Base-by-base conservation (phyloP, 2,888 invertebrate genomes). In the Amphimallon solstitiale region DNA sequence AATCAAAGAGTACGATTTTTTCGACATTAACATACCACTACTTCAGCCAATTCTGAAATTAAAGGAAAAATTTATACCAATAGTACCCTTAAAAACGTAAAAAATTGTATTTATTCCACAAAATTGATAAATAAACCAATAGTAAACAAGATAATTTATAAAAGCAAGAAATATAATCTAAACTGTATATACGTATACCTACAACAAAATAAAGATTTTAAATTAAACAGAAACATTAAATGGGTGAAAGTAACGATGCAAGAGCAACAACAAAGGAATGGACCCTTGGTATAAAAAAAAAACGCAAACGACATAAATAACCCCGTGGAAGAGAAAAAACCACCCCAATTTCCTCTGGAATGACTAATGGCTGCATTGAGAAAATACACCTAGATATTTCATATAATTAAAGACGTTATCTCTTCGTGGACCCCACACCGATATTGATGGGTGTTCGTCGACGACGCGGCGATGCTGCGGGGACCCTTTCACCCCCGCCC, bases 341-440 rank as follows among this genome's bases (percentile, higher is more conserved):
- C 52, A 52, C 52, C 52, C 52, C 38, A 52, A 52, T 52, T 52
- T 52, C 38, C 52, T 52, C 37, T 56, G 40, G 56, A 56, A 56
- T 56, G 40, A 56, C 40, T 56, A 56, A 56, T 43, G 43, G 40
- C 40, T 12, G 40, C 56, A 56, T 56, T 56, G 63, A 52, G 63
- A 63, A 54, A 63, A 54, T 46, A 65, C 63, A 69, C 67, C 70
- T 68, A 65, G 65, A 68, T 66, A 66, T 68, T 59, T 56, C 46
- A 67, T 66, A 69, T 67, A 71, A 71, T 72, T 72, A 71, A 70
- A 69, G 72, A 67, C 70, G 71, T 67, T 69, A 64, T 60, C 66
- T 65, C 68, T 23, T 23, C 21, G 66, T 65, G 29, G 29, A 29
- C 29, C 29, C 29, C 29, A 29, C 29, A 56, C 62, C 65, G 48